These are phyloP conservation scores for Erebia palarica DNA, from an alignment of 2,888 invertebrate species.

Conservation along the genomic window DNA sequence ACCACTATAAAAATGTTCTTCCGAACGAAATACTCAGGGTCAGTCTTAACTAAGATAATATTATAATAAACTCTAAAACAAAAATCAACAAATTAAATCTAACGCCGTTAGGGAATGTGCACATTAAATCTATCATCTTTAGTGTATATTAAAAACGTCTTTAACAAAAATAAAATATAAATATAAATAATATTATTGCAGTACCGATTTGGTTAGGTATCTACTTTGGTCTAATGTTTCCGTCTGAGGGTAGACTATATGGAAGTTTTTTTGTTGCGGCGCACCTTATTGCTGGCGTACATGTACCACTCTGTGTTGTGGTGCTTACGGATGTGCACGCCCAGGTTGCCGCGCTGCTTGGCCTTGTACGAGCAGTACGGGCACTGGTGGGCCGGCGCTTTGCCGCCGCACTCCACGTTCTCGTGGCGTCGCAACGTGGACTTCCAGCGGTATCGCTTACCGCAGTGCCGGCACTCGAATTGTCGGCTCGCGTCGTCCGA, in stretches of 20 bases:
- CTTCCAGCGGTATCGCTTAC: constrained; percentile 93
- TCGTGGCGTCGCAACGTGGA: constrained; percentile 91
- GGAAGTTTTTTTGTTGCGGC: constrained; percentile 75
- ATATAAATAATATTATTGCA: constrained; percentile 78
- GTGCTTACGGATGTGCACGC: constrained; percentile 91
- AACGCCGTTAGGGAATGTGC: constrained; percentile 80
- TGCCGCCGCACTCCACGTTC: constrained; percentile 92
- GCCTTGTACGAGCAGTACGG: constrained; percentile 90
- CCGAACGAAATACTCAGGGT: constrained; percentile 67
- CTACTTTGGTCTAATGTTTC: constrained; percentile 73
- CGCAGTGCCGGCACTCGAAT: constrained; percentile 92
- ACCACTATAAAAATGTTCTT: constrained; percentile 36
- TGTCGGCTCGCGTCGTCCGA: constrained; percentile 82
- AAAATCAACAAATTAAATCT: constrained; percentile 76
- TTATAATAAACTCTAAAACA: constrained; percentile 78
- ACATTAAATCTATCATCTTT: constrained; percentile 69
- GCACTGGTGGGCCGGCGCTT: constrained; percentile 91
- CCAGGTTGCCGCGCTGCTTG: constrained; percentile 91
- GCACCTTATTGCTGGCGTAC: constrained; percentile 76
- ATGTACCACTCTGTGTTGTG: constrained; percentile 83
- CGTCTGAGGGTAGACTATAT: constrained; percentile 35
- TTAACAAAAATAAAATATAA: constrained; percentile 68
- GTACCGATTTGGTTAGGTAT: constrained; percentile 80
- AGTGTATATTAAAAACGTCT: constrained; percentile 72
- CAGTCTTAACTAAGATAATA: constrained; percentile 75